Percentiles rank a stretch among this genome's conserved stretches.
Conservation (phyloP, 2,888 invertebrate species). For the Lampropteryx suffumata region DNA sequence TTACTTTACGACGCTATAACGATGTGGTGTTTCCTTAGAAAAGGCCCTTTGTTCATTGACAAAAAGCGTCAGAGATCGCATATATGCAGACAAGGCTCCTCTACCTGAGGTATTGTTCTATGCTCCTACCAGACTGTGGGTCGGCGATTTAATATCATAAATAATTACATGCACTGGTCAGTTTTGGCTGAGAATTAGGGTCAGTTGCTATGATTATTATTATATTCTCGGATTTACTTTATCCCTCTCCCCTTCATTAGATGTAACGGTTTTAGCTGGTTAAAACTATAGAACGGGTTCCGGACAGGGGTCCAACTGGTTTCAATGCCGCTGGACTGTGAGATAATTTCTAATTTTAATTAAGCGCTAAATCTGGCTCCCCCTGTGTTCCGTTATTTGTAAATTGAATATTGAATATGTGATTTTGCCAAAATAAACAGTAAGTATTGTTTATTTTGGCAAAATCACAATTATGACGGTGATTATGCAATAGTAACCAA, state of each 20-base stretch:
- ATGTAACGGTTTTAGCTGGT: conserved; percentile 81
- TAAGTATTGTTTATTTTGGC: no score
- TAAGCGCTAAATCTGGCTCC: conserved; percentile 51
- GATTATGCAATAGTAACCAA: no score
- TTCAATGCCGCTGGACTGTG: conserved; percentile 67
- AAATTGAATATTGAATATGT: no score
- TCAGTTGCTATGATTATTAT: conserved; percentile 77
- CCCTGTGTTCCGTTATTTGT: conserved; percentile 10
- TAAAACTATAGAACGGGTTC: conserved; percentile 82
- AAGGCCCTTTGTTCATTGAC: conserved; percentile 79
- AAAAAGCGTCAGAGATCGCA: conserved; percentile 76
- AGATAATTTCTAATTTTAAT: conserved; percentile 70
- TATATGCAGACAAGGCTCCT: conserved; percentile 75
- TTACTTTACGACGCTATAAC: conserved; percentile 79
- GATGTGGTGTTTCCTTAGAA: conserved; percentile 82
- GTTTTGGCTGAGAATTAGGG: conserved; percentile 64
- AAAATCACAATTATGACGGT: no score
- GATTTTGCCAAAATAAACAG: no score
- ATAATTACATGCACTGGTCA: conserved; percentile 79
- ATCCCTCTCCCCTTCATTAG: conserved; percentile 81
- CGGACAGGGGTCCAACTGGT: conserved; percentile 71
- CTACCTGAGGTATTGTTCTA: conserved; percentile 77
- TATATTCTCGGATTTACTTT: conserved; percentile 67
- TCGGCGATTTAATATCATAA: conserved; percentile 73
- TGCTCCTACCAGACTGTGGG: conserved; percentile 72